phyloP scores from a whole-genome alignment of 2,797 vertebrate species.

The Kryptolebias ocellatus region DNA sequence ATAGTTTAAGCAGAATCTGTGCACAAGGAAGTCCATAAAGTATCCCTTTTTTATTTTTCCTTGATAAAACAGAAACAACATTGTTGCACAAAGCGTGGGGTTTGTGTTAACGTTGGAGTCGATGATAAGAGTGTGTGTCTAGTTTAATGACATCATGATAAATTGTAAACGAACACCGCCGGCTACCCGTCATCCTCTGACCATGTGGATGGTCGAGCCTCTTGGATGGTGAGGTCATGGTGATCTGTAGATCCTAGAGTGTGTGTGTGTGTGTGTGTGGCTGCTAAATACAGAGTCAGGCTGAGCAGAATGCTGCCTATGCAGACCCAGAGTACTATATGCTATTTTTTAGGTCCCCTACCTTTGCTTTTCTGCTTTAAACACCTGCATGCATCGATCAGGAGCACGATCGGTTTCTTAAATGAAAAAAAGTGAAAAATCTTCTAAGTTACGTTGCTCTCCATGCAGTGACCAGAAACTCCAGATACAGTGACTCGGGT shows the following conservation, averaged over 20 bases:
- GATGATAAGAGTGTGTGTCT: conserved; percentile 52
- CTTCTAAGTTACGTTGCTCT: conserved; percentile 31
- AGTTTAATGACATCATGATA: conserved; percentile 79
- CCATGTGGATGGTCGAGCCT: conserved; percentile 73
- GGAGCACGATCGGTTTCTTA: background rate
- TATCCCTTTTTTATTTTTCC: background rate
- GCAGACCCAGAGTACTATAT: conserved; percentile 61
- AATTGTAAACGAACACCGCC: conserved; percentile 74
- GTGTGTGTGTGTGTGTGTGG: conserved; percentile 4
- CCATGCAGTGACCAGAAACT: conserved; percentile 31
- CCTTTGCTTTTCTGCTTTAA: conserved; percentile 31
- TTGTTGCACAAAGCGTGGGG: conserved; percentile 19
- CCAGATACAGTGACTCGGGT: conserved; percentile 45
- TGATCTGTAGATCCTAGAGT: conserved; percentile 64
- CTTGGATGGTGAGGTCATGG: conserved; percentile 79
- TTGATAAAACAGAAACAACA: background rate
- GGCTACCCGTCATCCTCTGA: conserved; percentile 45
- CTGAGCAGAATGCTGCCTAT: conserved; percentile 64
- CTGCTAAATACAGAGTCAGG: conserved; percentile 72
- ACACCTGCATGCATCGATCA: conserved; percentile 18
- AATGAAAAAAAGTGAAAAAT: background rate
- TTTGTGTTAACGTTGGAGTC: conserved; percentile 50
- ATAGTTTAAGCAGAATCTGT: conserved; percentile 32
- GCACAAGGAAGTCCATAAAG: conserved; percentile 12
- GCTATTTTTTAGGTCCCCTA: conserved; percentile 53